These are phyloP conservation scores for Synergus itoensis DNA, from an alignment of 2,888 invertebrate genomes.

Conservation along the genomic window DNA sequence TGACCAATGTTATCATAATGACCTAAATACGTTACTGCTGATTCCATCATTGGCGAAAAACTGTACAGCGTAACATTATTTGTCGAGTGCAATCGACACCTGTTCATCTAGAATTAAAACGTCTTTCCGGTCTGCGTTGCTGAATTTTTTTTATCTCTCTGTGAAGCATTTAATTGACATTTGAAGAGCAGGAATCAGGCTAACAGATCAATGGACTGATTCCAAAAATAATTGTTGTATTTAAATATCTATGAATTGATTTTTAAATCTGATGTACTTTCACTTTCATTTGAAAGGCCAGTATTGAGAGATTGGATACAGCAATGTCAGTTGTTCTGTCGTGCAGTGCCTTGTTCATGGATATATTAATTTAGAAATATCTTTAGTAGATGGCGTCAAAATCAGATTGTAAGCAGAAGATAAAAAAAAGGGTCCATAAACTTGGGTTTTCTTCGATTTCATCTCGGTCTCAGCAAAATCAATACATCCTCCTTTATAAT, in stretches of 20 bases:
- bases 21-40: not conserved
- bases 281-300: not conserved
- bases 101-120: constrained; percentile 49
- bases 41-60: not conserved
- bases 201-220: not conserved
- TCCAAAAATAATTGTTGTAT: not conserved
- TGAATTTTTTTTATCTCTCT: constrained; percentile 38
- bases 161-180: not conserved
- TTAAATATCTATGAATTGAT: not conserved
- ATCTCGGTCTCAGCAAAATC: not conserved
- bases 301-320: constrained; percentile 35
- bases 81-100: constrained; percentile 35
- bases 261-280: not conserved
- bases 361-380: constrained; percentile 69
- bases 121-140: constrained; percentile 46
- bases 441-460: constrained; percentile 61
- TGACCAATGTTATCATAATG: not conserved
- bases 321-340: constrained; percentile 64
- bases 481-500: not conserved
- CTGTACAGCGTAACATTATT: not conserved
- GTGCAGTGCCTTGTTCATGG: constrained; percentile 76
- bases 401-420: constrained; percentile 67
- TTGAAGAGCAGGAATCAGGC: not conserved
- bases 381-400: constrained; percentile 49
- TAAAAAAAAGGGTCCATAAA: constrained; percentile 70